Base-by-base conservation (phyloP, 2,888 invertebrate genomes). In the Lepidocyrtoides sp. region DNA sequence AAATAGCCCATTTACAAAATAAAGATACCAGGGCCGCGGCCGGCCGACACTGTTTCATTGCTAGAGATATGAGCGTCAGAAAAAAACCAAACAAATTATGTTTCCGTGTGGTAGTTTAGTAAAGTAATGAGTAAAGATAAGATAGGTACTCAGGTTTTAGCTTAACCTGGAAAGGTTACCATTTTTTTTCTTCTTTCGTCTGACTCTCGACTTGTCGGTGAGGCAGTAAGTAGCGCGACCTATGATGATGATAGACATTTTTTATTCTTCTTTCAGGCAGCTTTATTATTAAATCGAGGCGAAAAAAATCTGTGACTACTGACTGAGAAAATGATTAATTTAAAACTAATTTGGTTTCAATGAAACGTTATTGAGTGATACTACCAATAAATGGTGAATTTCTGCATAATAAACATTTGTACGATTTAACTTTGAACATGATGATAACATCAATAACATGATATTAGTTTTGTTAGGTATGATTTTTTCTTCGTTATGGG, bases 81-180 rank as follows among this genome's bases (percentile, higher is more conserved):
- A 29, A 20, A 69, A 54, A 79, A 32, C 17, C 32, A 79, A n/a
- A 54, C 32, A 79, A 72, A 51, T 77, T 48, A 81, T 57, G 81
- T 36, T 81, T 29, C 48, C 12, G 29, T 20, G 29, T n/a, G 23
- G 54, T 54, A n/a, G 17, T 54, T 12, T 48, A 57, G 32, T 32
- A 7, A n/a, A 29, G 82, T 44, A 69, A 69, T 54, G 32, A 17
- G 36, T 29, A 32, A n/a, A 8, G 32, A 20, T 12, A 29, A 26
- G 63, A 66, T 86, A 66, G 29, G 75, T 66, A 69, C 63, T 36
- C 66, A 66, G 66, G 48, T 26, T 82, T 69, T 36, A 83, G 26
- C n/a, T 29, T 89, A 89, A 83, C 60, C 75, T 89, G 89, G 48
- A 81, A 60, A 89, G 89, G 89, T 89, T 89, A 89, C 32, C 12